A percentile compares a stretch with the other conserved stretches of the same genome.
phyloP scores from a whole-genome alignment of 2,797 vertebrate genomes.

The Oceanodroma leucorhoa region DNA sequence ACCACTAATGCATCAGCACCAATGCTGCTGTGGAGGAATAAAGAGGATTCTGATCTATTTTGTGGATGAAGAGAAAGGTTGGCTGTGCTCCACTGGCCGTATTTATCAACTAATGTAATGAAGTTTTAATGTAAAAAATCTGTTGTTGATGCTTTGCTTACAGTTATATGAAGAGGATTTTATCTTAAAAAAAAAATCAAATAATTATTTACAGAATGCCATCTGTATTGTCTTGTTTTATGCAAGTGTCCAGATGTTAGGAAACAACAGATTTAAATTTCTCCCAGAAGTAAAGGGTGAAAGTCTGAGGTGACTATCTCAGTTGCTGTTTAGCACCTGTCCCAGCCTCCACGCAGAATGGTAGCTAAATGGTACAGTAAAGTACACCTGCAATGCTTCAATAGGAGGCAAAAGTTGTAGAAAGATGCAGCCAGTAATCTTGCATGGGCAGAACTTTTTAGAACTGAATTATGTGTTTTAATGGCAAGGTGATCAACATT shows the following conservation, averaged over 20 bases:
- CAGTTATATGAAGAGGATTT: background rate
- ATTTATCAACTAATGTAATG: background rate
- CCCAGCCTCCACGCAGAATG: background rate
- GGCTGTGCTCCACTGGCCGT: background rate
- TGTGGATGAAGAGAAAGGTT: background rate
- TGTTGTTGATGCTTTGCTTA: background rate
- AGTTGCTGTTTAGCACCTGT: background rate
- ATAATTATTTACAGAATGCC: background rate
- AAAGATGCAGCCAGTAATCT: background rate
- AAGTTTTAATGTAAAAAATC: constrained; percentile 6
- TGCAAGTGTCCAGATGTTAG: background rate
- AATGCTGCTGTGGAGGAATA: background rate
- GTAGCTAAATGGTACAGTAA: background rate
- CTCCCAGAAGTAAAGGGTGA: background rate
- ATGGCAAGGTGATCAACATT: constrained; percentile 32
- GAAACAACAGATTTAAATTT: background rate
- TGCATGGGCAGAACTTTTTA: background rate
- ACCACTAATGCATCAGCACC: background rate
- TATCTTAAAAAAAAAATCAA: background rate
- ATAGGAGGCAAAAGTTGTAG: background rate
- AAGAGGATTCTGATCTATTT: constrained; percentile 23
- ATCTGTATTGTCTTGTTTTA: background rate
- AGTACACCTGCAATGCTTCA: background rate
- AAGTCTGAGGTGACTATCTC: background rate
- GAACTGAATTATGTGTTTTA: background rate